Evolutionary conservation across 2,888 invertebrate genomes (phyloP).

Genomic region (Athalia circularis): DNA sequence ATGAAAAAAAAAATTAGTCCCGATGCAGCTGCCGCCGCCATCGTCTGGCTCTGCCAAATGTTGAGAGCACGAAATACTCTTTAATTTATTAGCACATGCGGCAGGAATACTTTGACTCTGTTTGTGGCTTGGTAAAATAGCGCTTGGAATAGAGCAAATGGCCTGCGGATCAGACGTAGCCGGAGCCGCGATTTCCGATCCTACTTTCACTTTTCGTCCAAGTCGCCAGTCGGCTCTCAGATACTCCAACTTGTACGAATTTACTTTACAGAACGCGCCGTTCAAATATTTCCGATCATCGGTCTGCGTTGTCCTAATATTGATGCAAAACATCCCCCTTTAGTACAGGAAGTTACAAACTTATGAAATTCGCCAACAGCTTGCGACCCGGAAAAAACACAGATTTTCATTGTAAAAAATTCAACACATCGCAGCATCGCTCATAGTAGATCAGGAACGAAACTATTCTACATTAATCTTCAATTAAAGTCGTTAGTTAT

Average conservation of each 20-base stretch:
- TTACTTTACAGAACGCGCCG: not conserved
- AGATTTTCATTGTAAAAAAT: too few relatives aligned
- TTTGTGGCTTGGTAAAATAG: not conserved
- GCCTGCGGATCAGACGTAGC: conserved; percentile 17
- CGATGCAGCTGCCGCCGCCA: too few relatives aligned
- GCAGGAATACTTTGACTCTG: not conserved
- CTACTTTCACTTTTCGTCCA: conserved; percentile 28
- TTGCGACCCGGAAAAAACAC: too few relatives aligned
- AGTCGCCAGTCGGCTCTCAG: conserved; percentile 10
- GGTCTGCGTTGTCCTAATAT: not conserved
- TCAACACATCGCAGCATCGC: too few relatives aligned
- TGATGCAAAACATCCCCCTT: too few relatives aligned
- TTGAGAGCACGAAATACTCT: not conserved
- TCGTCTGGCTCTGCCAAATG: too few relatives aligned
- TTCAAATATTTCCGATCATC: not conserved
- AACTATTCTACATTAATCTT: too few relatives aligned
- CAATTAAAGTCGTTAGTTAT: too few relatives aligned
- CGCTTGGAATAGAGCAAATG: conserved; percentile 23
- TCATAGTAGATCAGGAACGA: too few relatives aligned
- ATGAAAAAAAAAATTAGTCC: not conserved
- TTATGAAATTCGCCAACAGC: too few relatives aligned
- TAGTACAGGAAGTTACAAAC: too few relatives aligned
- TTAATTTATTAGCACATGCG: conserved; percentile 1
- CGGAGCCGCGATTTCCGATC: conserved; percentile 7
- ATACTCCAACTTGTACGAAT: not conserved